Evolutionary conservation across 2,888 invertebrate genomes (phyloP), one percentile per base, ranked within the genome.

Genomic region (Agonopterix heracliana): DNA sequence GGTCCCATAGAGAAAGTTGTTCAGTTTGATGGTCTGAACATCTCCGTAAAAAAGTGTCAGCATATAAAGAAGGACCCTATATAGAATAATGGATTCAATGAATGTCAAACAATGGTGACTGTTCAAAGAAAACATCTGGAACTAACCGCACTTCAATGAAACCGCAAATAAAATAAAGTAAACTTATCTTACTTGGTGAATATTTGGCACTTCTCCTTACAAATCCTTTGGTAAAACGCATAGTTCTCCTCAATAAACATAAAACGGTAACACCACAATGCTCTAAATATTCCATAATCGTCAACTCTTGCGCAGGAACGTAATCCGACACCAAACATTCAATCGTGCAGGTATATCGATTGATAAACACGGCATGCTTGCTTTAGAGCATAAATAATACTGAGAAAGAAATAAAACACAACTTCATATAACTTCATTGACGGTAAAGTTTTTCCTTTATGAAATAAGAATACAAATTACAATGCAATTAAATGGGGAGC

Each of bases 331-430:
- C 60, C 60, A 50, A 53, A 59, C 51, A 41, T 54, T 56, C 43
- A 57, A 52, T 52, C 60, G 55, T 55, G 54, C 50, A 52, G 46
- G 49, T 34, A 44, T 41, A 34, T 44, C 44, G 47, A 47, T 54
- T 57, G 47, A 54, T 48, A 62, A 56, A 74, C 74, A 66, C 79
- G 74, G 63, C 79, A 79, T 78, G 57, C 66, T 74, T 66, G 63
- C 61, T 45, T 56, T 56, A 66, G 62, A 56, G 60, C 60, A 51
- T 54, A 64, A 62, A 66, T 59, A 60, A 63, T 60, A 81, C 78
- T 80, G 74, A 63, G 53, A 62, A 60, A 43, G 36, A 63, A 58
- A 49, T 53, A 53, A 53, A 56, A 65, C 49, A 51, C 45, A 47
- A 55, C 48, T 52, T 17, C 53, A 61, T 49, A 62, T 58, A 63